Percentiles rank a stretch among this genome's conserved stretches.
phyloP scores from a whole-genome alignment of 2,888 invertebrate genomes.

The Invenusta paracnida region DNA sequence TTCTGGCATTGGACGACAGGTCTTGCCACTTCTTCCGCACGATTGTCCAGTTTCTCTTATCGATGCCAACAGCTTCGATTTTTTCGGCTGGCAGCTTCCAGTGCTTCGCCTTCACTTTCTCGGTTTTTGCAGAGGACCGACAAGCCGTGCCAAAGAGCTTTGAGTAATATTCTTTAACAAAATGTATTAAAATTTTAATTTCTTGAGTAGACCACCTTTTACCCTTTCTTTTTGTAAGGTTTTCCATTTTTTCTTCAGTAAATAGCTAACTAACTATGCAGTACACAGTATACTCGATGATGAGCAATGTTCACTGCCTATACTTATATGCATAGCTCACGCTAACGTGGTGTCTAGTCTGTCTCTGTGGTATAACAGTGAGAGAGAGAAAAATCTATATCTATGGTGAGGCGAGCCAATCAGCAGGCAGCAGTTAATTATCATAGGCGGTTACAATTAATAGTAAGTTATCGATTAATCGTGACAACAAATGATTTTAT shows the following conservation, averaged over 20 bases:
- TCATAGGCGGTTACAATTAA: too few species aligned
- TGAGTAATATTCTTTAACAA: conserved; percentile 3
- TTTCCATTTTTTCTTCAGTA: not conserved
- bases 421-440: too few species aligned
- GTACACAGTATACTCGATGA: not conserved
- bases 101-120: conserved; percentile 16
- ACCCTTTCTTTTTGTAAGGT: not conserved
- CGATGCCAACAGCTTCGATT: not conserved
- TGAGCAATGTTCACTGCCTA: not conserved
- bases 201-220: conserved; percentile 3
- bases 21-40: conserved; percentile 11
- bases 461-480: not conserved
- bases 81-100: not conserved
- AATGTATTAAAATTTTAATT: not conserved
- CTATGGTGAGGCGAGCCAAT: not conserved
- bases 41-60: conserved; percentile 12
- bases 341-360: not conserved
- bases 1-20: not conserved
- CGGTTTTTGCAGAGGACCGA: conserved; percentile 1
- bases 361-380: too few species aligned
- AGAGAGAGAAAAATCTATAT: not conserved
- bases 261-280: not conserved
- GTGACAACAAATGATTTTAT: not conserved
- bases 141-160: conserved; percentile 8
- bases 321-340: not conserved